These are phyloP conservation scores for Scarus forsteni DNA, from an alignment of 2,797 vertebrate genomes.

Conservation along the genomic window DNA sequence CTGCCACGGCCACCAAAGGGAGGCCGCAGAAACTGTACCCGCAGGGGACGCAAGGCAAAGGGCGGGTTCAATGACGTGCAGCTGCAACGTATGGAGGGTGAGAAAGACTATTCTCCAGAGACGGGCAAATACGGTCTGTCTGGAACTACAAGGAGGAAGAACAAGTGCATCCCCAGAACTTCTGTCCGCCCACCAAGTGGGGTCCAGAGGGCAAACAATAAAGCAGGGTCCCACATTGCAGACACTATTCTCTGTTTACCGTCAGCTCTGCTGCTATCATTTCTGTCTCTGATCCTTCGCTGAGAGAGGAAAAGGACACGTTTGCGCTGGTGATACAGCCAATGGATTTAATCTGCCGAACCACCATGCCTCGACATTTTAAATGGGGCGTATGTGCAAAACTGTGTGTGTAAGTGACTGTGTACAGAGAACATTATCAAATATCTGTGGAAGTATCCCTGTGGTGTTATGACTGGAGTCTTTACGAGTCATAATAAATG, in stretches of 20 bases:
- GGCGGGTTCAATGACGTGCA: constrained; percentile 85
- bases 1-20: constrained; percentile 84
- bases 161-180: constrained; percentile 93
- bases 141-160: constrained; percentile 86
- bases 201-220: constrained; percentile 90
- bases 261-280: constrained; percentile 84
- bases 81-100: constrained; percentile 68
- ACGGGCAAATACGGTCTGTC: constrained; percentile 87
- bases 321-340: constrained; percentile 37
- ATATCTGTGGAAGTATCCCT: constrained; percentile 58
- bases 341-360: constrained; percentile 62
- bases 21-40: constrained; percentile 92
- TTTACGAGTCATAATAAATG: constrained; percentile 61
- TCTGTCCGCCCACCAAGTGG: constrained; percentile 91
- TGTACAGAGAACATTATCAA: constrained; percentile 61
- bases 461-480: constrained; percentile 53
- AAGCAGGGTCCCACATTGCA: constrained; percentile 63
- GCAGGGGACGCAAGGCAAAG: constrained; percentile 88
- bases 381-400: constrained; percentile 72
- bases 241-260: constrained; percentile 54
- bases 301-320: constrained; percentile 77
- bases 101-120: constrained; percentile 87
- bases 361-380: constrained; percentile 69
- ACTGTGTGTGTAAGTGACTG: constrained; percentile 55
- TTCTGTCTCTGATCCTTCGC: constrained; percentile 85